Conservation (phyloP, 2,888 invertebrate genomes). For the Halocaridina rubra region DNA sequence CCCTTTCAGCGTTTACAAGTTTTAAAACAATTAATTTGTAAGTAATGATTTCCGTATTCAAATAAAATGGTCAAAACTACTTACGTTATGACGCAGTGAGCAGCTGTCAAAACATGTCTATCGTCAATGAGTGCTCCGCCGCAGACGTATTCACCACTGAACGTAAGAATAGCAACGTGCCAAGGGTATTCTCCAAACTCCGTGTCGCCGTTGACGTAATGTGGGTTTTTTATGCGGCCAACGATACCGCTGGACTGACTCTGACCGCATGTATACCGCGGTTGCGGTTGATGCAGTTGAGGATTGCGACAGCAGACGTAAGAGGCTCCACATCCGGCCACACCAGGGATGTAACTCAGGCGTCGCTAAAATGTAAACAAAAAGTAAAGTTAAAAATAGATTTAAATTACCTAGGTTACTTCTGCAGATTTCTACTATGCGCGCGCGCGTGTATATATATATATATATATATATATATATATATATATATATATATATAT, state of each 20-base stretch:
- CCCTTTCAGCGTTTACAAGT: no score
- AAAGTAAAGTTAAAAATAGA: no score
- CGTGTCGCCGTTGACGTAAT: slow-evolving; percentile 89
- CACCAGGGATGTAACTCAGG: slow-evolving; percentile 44
- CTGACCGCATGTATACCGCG: slow-evolving; percentile 75
- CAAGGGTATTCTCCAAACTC: slow-evolving; percentile 95
- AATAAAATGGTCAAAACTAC: no score
- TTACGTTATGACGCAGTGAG: slow-evolving; percentile 91
- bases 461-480: no score
- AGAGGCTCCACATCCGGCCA: slow-evolving; percentile 52
- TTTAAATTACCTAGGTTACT: no score
- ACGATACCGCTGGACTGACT: slow-evolving; percentile 90
- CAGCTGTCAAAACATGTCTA: slow-evolving; percentile 87
- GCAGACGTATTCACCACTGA: slow-evolving; percentile 92
- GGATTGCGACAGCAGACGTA: slow-evolving; percentile 64
- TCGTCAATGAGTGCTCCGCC: slow-evolving; percentile 89
- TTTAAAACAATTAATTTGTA: no score
- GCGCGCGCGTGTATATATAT: no score
- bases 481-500: no score
- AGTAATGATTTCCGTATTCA: no score
- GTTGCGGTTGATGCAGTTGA: background rate
- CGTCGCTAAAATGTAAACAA: slow-evolving; percentile 47
- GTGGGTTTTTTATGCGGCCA: slow-evolving; percentile 73
- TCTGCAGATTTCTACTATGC: no score
- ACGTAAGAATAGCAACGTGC: slow-evolving; percentile 94